phyloP scores from a whole-genome alignment of 2,113 vertebrate genomes.

The Microtus ochrogaster region DNA sequence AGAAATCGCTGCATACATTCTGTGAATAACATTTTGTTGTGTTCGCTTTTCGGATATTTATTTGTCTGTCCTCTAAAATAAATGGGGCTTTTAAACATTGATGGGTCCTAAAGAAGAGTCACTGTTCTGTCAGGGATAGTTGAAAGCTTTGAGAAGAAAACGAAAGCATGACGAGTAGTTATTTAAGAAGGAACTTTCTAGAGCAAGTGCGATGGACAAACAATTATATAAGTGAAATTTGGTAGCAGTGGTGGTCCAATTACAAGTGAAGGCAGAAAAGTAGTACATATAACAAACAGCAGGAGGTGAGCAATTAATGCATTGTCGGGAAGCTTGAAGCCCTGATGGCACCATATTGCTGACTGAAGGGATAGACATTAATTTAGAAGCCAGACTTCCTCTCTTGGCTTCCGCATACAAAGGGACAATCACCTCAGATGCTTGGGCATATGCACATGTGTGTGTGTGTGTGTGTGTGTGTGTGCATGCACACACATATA shows the following conservation, averaged over 20 bases:
- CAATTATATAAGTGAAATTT: neutral
- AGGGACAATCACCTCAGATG: neutral
- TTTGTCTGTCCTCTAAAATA: neutral
- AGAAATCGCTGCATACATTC: neutral
- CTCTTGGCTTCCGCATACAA: neutral
- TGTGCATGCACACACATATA: neutral
- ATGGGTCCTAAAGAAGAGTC: neutral
- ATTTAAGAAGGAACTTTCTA: neutral
- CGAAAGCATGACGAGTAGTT: neutral
- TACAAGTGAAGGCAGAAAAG: neutral
- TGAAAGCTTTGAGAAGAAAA: slow-evolving; percentile 13
- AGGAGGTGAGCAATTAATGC: neutral
- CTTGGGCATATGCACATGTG: neutral
- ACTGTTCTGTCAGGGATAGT: neutral
- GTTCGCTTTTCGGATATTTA: neutral
- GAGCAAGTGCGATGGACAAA: slow-evolving; percentile 15
- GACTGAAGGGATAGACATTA: neutral
- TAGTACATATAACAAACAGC: neutral
- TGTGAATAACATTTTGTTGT: neutral
- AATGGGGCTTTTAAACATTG: neutral
- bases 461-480: neutral
- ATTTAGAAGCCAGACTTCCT: neutral
- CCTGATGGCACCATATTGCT: neutral
- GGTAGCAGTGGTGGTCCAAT: neutral
- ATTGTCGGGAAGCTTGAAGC: neutral